These are phyloP conservation scores for Cotesia chilonis DNA, from an alignment of 1,140 invertebrate genomes.

Conservation along the genomic window DNA sequence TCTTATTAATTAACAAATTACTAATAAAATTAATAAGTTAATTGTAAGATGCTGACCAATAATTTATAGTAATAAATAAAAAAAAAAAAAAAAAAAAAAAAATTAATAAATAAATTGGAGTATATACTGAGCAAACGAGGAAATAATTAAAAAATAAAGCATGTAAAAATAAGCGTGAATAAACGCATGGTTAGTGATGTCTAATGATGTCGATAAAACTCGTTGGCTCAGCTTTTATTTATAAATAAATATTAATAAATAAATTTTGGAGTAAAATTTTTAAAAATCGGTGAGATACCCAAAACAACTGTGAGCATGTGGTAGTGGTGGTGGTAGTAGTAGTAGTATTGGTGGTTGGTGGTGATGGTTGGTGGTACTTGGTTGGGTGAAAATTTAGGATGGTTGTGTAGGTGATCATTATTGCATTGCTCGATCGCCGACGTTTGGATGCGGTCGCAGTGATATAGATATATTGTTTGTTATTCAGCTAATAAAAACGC, in stretches of 20 bases:
- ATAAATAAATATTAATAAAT: slow-evolving; percentile 48
- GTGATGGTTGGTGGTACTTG: slow-evolving; percentile 58
- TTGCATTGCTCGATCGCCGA: slow-evolving; percentile 63
- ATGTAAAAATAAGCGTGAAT: slow-evolving; percentile 9
- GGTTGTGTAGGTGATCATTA: slow-evolving; percentile 64
- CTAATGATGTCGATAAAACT: background rate
- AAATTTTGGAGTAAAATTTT: slow-evolving; percentile 59
- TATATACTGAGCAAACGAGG: no score
- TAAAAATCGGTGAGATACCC: slow-evolving; percentile 66
- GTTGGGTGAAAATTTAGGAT: slow-evolving; percentile 56
- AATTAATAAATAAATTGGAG: no score
- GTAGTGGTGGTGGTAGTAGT: slow-evolving; percentile 56
- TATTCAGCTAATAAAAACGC: slow-evolving; percentile 61
- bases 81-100: no score
- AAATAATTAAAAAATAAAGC: no score
- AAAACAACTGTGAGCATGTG: slow-evolving; percentile 64
- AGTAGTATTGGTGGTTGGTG: slow-evolving; percentile 34
- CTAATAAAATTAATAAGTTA: no score
- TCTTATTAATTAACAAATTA: no score
- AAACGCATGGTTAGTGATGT: no score
- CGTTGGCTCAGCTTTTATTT: background rate
- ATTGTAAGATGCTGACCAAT: no score
- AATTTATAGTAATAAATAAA: no score
- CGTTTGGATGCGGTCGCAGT: slow-evolving; percentile 52
- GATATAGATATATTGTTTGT: background rate